Base-by-base conservation (phyloP, 2,113 vertebrate species). In the Cardinalis cardinalis region DNA sequence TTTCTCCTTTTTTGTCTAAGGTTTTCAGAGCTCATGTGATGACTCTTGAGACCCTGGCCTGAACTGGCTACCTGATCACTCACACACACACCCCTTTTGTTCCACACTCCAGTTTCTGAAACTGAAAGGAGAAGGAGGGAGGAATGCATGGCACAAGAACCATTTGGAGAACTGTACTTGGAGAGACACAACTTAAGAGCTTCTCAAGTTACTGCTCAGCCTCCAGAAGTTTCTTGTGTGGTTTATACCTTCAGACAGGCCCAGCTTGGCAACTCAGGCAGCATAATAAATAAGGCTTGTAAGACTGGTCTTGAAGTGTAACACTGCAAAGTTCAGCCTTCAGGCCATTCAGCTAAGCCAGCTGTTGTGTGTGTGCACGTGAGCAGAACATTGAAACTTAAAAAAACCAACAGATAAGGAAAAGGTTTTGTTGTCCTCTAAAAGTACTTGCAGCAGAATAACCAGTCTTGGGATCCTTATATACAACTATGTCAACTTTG, bases 171-270 rank as follows among this genome's bases (percentile, higher is more conserved):
- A 28, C 8, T 36, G 53, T 14, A 65, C 26, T 40, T 41, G 52
- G 10, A 80, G 15, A 87, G 31, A 80, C 13, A 6, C 29, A 84
- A 38, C 34, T 56, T 5, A 32, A 60, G 25, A 77, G 44, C 41
- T 77, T 55, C 48, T 32, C n/a, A 68, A 56, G 19, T 48, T 58
- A 44, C 28, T 4, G 14, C 56, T 83, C 8, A 2, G 77, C 58
- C n/a, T 87, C 70, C 80, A 91, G 31, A 92, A 91, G 53, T 73
- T 94, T 91, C 85, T 88, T 89, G 64, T 60, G 60, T 88, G 60
- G 48, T 38, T 80, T 81, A 60, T 64, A 59, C 3, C 13, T 84
- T 85, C 61, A 80, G 69, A 70, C 44, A 92, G 70, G 70, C 61
- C 53, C 51, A 91, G 7, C 32, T 34, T 48, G 46, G 75, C 77